Percentiles rank a stretch among this genome's conserved stretches.
Conservation (phyloP, 1,140 invertebrate genomes). For the Drosophila sucinea region DNA sequence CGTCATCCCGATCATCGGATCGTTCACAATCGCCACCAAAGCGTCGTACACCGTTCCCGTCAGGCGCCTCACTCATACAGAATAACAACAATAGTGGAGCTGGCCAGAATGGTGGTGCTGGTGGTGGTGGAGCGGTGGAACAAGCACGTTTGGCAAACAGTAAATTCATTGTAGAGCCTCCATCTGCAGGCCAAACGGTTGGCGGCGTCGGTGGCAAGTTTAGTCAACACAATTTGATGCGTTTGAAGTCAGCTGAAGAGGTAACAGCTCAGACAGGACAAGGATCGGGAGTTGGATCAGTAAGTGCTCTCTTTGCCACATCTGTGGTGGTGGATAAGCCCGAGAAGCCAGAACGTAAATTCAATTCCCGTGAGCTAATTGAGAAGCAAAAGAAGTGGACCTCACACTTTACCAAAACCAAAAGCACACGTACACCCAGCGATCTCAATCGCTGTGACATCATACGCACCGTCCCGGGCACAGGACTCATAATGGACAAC, state of each 20-base stretch:
- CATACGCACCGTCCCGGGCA: conserved; percentile 80
- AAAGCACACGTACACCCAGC: conserved; percentile 86
- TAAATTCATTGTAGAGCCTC: conserved; percentile 73
- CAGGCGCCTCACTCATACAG: conserved; percentile 63
- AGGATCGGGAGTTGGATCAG: conserved; percentile 45
- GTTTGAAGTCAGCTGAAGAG: conserved; percentile 83
- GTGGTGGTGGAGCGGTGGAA: conserved; percentile 13
- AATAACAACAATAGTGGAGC: conserved; percentile 61
- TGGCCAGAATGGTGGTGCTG: conserved; percentile 23
- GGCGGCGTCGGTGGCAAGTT: not conserved
- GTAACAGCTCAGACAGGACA: conserved; percentile 8
- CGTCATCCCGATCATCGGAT: conserved; percentile 77
- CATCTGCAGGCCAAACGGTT: conserved; percentile 2
- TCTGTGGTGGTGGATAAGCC: conserved; percentile 84
- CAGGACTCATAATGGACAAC: conserved; percentile 69
- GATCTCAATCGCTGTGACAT: conserved; percentile 86
- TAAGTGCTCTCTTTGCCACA: conserved; percentile 60
- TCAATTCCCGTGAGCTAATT: conserved; percentile 93
- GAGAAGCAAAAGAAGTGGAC: conserved; percentile 96
- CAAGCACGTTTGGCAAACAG: conserved; percentile 55
- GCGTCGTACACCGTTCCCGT: conserved; percentile 74
- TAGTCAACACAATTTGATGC: conserved; percentile 69
- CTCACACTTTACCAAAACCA: conserved; percentile 92
- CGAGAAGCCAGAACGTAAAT: conserved; percentile 91
- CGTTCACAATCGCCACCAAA: conserved; percentile 81